Conservation (phyloP, 2,113 vertebrate species). For the Myotis brandtii region DNA sequence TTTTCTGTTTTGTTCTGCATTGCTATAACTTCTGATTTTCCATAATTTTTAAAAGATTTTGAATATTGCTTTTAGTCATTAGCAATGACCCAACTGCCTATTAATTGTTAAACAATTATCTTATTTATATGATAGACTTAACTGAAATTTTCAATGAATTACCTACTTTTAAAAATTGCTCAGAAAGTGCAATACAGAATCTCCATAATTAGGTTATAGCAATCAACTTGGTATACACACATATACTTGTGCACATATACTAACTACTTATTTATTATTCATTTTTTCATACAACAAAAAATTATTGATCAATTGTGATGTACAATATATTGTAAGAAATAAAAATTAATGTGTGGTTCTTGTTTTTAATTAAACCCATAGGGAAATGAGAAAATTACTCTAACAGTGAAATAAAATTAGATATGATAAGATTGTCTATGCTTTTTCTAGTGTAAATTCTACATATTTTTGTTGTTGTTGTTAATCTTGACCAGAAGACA, state of each 20-base stretch:
- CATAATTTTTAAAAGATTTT: neutral
- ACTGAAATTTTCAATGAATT: neutral
- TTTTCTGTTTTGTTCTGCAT: neutral
- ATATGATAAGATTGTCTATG: neutral
- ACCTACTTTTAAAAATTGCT: neutral
- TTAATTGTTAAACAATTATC: neutral
- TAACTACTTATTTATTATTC: neutral
- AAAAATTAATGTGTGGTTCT: neutral
- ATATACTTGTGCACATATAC: neutral
- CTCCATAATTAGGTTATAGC: neutral
- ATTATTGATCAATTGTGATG: neutral
- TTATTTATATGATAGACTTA: conserved; percentile 15
- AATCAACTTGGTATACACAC: neutral
- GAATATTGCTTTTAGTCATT: neutral
- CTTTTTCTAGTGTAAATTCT: neutral
- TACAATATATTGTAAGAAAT: neutral
- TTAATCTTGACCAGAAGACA: too few relatives aligned
- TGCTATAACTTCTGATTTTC: neutral
- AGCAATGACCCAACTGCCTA: neutral
- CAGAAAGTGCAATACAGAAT: neutral
- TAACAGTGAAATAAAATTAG: neutral
- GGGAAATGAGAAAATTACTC: neutral
- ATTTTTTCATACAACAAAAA: neutral
- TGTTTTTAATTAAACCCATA: neutral
- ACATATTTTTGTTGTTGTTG: too few relatives aligned